Evolutionary conservation across 1,140 invertebrate genomes (phyloP).

Genomic region (Zelostemma sp.): DNA sequence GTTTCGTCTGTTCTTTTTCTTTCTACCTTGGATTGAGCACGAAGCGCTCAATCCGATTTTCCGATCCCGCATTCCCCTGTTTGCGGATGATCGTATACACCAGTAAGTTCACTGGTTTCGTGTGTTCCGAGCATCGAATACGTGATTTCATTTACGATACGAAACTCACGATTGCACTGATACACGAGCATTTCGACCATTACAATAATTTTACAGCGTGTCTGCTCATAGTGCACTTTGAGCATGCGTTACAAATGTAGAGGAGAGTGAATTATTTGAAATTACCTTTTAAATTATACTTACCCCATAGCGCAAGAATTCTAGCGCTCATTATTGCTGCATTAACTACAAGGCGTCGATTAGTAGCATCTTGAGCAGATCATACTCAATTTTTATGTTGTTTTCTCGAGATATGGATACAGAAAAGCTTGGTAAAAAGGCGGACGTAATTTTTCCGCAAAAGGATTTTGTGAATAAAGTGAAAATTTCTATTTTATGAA

Average conservation of each 20-base stretch:
- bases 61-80: conserved; percentile 23
- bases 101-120: conserved; percentile 53
- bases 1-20: conserved; percentile 18
- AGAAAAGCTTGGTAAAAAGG: too few relatives aligned
- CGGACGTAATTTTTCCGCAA: too few relatives aligned
- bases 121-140: conserved; percentile 49
- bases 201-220: conserved; percentile 43
- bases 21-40: background rate
- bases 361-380: too few relatives aligned
- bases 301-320: too few relatives aligned
- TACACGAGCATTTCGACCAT: conserved; percentile 36
- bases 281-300: too few relatives aligned
- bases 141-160: conserved; percentile 69
- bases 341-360: too few relatives aligned
- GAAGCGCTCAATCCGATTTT: conserved; percentile 13
- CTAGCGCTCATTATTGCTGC: too few relatives aligned
- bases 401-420: too few relatives aligned
- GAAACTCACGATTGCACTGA: conserved; percentile 57
- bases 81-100: conserved; percentile 37
- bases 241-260: background rate
- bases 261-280: background rate
- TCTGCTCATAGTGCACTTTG: background rate
- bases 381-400: too few relatives aligned
- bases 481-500: too few relatives aligned
- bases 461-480: too few relatives aligned